These are phyloP conservation scores for Nomada fucata DNA, from an alignment of 2,888 invertebrate genomes.

Conservation along the genomic window DNA sequence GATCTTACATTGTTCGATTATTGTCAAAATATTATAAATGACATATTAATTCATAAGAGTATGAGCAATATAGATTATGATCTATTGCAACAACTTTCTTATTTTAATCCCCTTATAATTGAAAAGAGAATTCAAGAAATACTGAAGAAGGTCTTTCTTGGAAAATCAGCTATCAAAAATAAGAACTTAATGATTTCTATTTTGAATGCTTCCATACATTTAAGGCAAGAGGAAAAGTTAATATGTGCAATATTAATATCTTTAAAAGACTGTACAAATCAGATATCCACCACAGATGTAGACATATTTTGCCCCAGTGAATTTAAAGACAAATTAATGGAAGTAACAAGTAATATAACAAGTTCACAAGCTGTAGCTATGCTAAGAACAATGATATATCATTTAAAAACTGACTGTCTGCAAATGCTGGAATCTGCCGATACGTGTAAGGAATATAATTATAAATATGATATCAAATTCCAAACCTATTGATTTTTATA, in stretches of 20 bases:
- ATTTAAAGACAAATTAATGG: constrained; percentile 68
- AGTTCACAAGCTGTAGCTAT: constrained; percentile 71
- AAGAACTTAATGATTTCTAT: constrained; percentile 71
- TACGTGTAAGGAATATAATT: constrained; percentile 47
- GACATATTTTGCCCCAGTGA: constrained; percentile 63
- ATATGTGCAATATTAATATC: constrained; percentile 75
- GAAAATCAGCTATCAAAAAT: constrained; percentile 48
- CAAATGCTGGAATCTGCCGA: constrained; percentile 50
- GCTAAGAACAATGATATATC: constrained; percentile 74
- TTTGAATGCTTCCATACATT: constrained; percentile 73
- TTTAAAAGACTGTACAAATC: constrained; percentile 58
- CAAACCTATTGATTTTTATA: constrained; percentile 15
- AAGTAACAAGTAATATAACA: constrained; percentile 68
- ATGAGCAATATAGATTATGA: constrained; percentile 68
- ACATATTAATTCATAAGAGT: constrained; percentile 63
- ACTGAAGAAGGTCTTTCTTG: constrained; percentile 70
- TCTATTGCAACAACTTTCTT: constrained; percentile 70
- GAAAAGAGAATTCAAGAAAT: constrained; percentile 74
- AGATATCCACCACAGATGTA: constrained; percentile 7
- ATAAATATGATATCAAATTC: background rate
- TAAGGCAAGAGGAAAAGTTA: constrained; percentile 79
- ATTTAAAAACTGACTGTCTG: constrained; percentile 74
- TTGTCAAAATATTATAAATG: constrained; percentile 70
- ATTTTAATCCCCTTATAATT: constrained; percentile 78
- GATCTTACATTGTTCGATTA: constrained; percentile 70